A percentile compares a stretch with the other conserved stretches of the same genome.
Conservation (phyloP, 2,888 invertebrate species). For the Dendrolimus houi region DNA sequence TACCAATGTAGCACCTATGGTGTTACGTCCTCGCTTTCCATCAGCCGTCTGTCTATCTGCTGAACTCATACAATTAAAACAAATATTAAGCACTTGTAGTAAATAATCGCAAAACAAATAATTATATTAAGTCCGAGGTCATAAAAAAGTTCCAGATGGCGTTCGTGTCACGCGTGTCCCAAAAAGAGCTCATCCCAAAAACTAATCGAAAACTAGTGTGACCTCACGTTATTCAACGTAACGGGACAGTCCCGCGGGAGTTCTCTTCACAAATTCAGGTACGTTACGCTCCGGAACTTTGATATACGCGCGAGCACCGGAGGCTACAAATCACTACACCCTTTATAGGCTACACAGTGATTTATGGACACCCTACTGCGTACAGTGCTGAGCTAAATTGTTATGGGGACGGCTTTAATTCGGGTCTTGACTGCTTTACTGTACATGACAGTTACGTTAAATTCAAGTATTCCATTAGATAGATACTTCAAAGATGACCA, state of each 20-base stretch:
- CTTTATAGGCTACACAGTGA: constrained; percentile 18
- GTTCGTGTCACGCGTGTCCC: constrained; percentile 1
- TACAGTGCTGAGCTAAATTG: background rate
- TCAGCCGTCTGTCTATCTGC: too few relatives aligned
- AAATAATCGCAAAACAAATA: too few relatives aligned
- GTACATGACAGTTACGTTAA: too few relatives aligned
- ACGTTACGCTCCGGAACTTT: constrained; percentile 24
- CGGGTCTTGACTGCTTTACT: too few relatives aligned
- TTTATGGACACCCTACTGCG: constrained; percentile 20
- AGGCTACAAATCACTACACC: constrained; percentile 34
- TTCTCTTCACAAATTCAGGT: constrained; percentile 17
- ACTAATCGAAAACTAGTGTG: background rate
- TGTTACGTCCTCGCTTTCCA: too few relatives aligned
- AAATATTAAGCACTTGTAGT: too few relatives aligned
- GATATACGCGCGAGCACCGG: constrained; percentile 20
- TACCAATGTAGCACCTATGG: too few relatives aligned
- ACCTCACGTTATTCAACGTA: background rate
- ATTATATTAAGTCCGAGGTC: too few relatives aligned
- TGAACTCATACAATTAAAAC: too few relatives aligned
- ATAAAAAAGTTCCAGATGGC: background rate
- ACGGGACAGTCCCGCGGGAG: constrained; percentile 4
- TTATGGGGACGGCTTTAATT: background rate
- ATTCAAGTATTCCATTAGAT: too few relatives aligned
- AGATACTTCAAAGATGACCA: too few relatives aligned
- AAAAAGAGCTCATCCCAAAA: background rate